Conservation (phyloP, 2,888 invertebrate species). For the Ecliptopera silaceata region DNA sequence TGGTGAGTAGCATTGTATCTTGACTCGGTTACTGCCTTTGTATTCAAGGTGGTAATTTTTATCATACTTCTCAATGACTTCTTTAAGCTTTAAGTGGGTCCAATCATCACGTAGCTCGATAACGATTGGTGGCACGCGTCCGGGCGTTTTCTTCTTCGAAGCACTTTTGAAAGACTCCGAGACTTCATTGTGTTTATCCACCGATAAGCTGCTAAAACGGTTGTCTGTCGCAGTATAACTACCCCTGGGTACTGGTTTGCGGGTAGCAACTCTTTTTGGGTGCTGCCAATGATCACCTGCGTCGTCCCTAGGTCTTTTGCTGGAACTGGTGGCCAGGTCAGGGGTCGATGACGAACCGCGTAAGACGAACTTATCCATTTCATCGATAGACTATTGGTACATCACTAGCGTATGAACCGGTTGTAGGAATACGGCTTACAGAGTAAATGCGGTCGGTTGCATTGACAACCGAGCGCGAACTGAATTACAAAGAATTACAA, state of each 20-base stretch:
- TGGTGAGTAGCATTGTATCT: neutral
- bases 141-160: neutral
- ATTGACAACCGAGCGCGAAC: too few relatives aligned
- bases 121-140: neutral
- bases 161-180: neutral
- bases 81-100: neutral
- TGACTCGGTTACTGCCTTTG: neutral
- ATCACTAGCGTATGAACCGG: neutral
- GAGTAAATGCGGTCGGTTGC: too few relatives aligned
- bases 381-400: neutral
- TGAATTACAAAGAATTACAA: too few relatives aligned
- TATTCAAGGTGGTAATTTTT: neutral
- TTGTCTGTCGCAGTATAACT: neutral
- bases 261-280: neutral
- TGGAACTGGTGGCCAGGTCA: neutral
- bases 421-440: too few relatives aligned
- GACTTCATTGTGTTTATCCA: neutral
- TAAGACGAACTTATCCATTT: neutral
- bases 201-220: neutral
- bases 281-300: neutral
- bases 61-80: neutral
- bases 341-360: neutral
- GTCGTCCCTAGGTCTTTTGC: neutral
- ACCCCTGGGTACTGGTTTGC: neutral
- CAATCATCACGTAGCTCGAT: neutral